Evolutionary conservation across 1,140 invertebrate species (phyloP).

Genomic region (Thrips palmi): DNA sequence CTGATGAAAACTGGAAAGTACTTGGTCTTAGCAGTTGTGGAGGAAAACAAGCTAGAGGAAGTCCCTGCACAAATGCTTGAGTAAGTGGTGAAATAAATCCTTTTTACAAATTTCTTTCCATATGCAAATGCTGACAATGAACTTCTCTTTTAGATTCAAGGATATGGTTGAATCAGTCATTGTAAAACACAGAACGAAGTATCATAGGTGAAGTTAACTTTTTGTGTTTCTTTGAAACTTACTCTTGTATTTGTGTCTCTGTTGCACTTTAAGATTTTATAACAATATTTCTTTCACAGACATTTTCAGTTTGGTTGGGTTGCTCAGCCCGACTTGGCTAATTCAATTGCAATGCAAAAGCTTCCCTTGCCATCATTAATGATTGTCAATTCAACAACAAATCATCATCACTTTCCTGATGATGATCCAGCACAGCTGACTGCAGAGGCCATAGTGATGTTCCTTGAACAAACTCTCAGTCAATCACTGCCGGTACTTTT

Average conservation of each 20-base stretch:
- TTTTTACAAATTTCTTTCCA: conserved; percentile 9
- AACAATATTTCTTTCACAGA: conserved; percentile 19
- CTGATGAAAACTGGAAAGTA: conserved; percentile 68
- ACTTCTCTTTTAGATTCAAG: conserved; percentile 32
- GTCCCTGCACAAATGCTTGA: conserved; percentile 61
- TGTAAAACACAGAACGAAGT: conserved; percentile 50
- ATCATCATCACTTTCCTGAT: conserved; percentile 76
- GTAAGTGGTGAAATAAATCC: conserved; percentile 17
- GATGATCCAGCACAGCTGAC: conserved; percentile 64
- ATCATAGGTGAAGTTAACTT: conserved; percentile 41
- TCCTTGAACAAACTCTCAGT: conserved; percentile 54
- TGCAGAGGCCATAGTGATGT: conserved; percentile 54
- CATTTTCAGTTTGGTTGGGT: conserved; percentile 85
- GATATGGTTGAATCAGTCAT: conserved; percentile 74
- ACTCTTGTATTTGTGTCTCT: neutral
- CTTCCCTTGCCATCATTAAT: conserved; percentile 69
- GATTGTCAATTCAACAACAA: conserved; percentile 75
- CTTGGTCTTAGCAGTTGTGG: conserved; percentile 66
- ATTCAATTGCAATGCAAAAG: conserved; percentile 74
- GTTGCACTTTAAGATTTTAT: neutral
- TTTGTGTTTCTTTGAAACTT: neutral
- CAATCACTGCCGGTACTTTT: conserved; percentile 44
- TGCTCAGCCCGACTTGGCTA: conserved; percentile 65
- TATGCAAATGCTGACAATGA: no score
- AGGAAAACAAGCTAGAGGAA: conserved; percentile 72